Conservation (phyloP, 2,113 vertebrate species). For the Elgaria multicarinata region DNA sequence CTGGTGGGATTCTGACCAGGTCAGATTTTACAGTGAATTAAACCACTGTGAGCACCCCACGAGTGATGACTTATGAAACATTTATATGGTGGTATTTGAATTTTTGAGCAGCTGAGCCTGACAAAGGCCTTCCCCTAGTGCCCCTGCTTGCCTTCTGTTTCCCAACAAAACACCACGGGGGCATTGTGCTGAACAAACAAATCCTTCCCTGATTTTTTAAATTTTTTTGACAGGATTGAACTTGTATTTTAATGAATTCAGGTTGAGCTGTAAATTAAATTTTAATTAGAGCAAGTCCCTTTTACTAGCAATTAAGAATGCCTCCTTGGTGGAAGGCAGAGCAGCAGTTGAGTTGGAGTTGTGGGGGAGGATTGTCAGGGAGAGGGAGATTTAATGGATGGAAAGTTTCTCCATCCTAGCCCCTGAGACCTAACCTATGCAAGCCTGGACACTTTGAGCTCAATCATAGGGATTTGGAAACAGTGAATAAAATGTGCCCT, state of each 20-base stretch:
- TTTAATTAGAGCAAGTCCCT: constrained; percentile 71
- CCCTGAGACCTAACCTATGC: neutral
- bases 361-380: neutral
- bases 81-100: constrained; percentile 57
- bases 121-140: constrained; percentile 12
- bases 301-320: constrained; percentile 28
- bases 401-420: neutral
- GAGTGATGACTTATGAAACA: constrained; percentile 17
- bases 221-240: constrained; percentile 59
- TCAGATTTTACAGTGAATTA: fast-evolving
- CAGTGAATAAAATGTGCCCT: neutral
- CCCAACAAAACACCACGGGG: neutral
- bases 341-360: constrained; percentile 19
- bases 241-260: constrained; percentile 71
- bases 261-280: constrained; percentile 65
- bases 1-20: neutral
- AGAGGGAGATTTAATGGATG: neutral
- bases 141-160: constrained; percentile 48
- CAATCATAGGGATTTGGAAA: neutral
- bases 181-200: neutral
- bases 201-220: constrained; percentile 18
- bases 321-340: constrained; percentile 21
- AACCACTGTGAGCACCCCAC: fast-evolving
- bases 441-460: neutral
- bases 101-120: constrained; percentile 46